Evolutionary conservation across 2,797 vertebrate species (phyloP).

Genomic region (Sternotherus odoratus): DNA sequence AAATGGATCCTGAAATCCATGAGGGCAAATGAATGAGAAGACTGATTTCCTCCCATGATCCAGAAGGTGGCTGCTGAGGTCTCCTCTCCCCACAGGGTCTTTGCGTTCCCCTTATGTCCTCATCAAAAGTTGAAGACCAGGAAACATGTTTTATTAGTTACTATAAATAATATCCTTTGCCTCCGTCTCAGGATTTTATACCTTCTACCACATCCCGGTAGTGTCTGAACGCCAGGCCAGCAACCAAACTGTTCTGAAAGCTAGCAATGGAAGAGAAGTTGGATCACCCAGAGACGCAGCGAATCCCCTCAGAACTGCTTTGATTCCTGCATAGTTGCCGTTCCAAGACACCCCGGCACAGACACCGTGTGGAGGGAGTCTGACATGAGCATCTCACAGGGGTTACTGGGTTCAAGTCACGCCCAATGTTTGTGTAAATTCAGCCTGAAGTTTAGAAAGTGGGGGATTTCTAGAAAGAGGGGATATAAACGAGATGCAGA

Average conservation of each 20-base stretch:
- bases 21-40: not conserved
- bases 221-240: not conserved
- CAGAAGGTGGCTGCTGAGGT: not conserved
- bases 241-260: not conserved
- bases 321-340: not conserved
- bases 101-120: not conserved
- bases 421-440: conserved; percentile 30
- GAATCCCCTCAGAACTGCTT: not conserved
- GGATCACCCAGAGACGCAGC: not conserved
- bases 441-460: conserved; percentile 57
- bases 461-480: conserved; percentile 54
- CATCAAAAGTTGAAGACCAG: not conserved
- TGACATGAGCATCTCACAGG: not conserved
- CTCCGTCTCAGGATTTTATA: not conserved
- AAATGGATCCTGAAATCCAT: not conserved
- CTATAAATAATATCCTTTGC: not conserved
- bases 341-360: not conserved
- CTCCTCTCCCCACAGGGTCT: not conserved
- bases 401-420: conserved; percentile 52
- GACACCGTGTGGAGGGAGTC: not conserved
- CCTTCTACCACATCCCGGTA: not conserved
- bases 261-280: not conserved
- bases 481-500: conserved; percentile 53
- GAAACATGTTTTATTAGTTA: not conserved
- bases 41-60: not conserved